Evolutionary conservation across 2,113 vertebrate genomes (phyloP).

Genomic region (Pseudolaguvia tuberculata): DNA sequence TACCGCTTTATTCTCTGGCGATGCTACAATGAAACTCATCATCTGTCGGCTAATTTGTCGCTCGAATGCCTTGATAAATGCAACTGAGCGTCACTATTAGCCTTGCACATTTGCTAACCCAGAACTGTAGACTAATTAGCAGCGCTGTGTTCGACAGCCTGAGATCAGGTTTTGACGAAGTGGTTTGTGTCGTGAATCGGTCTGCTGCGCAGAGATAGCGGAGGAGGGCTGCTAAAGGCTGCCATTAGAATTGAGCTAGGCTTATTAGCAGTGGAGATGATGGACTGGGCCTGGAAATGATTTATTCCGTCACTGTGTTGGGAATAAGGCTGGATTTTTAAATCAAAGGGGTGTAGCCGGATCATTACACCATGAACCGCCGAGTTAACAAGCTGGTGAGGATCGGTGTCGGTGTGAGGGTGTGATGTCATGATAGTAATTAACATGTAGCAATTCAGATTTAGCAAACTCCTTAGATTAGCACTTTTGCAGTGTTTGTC

Average conservation of each 20-base stretch:
- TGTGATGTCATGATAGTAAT: background rate
- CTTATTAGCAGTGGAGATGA: constrained; percentile 25
- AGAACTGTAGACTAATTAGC: constrained; percentile 47
- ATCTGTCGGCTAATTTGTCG: constrained; percentile 44
- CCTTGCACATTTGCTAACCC: constrained; percentile 45
- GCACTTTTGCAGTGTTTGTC: background rate
- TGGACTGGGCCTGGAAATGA: constrained; percentile 39
- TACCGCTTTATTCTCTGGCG: constrained; percentile 10
- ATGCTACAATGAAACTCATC: constrained; percentile 43
- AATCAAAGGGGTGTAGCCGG: background rate
- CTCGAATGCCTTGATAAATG: constrained; percentile 42
- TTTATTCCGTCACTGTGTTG: constrained; percentile 25
- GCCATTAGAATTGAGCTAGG: constrained; percentile 22
- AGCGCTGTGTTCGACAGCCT: constrained; percentile 34
- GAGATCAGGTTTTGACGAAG: constrained; percentile 37
- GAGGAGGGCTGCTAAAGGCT: constrained; percentile 30
- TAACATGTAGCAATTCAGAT: no score
- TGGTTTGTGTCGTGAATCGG: constrained; percentile 38
- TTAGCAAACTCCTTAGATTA: no score
- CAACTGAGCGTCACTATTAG: constrained; percentile 43
- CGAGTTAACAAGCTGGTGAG: background rate
- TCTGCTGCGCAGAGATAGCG: constrained; percentile 45
- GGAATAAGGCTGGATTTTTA: background rate
- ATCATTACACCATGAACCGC: background rate
- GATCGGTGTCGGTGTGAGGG: background rate